A percentile compares a stretch with the other conserved stretches of the same genome.
These are phyloP conservation scores for Eriosoma lanigerum DNA, from an alignment of 1,140 invertebrate genomes.

Conservation along the genomic window DNA sequence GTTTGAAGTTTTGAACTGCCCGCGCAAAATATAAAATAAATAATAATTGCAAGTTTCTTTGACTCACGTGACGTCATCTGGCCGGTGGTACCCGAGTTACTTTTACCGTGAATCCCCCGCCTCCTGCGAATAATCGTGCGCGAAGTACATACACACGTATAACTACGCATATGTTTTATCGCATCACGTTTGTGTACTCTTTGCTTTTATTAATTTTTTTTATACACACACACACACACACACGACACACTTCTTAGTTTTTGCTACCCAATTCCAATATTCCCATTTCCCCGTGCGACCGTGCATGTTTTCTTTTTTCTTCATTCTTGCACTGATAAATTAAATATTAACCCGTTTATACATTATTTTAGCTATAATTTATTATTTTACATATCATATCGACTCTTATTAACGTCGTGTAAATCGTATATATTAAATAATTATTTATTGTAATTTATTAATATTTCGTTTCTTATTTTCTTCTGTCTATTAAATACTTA, in stretches of 20 bases:
- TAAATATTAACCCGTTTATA: constrained; percentile 30
- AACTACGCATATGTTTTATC: constrained; percentile 32
- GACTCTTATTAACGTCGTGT: too few relatives aligned
- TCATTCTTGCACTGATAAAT: constrained; percentile 37
- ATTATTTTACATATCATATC: too few relatives aligned
- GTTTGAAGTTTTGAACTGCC: neutral
- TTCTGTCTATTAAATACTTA: too few relatives aligned
- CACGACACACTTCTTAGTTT: neutral
- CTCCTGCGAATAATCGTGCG: too few relatives aligned
- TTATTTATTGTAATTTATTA: too few relatives aligned
- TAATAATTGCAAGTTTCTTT: neutral
- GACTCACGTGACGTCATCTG: neutral
- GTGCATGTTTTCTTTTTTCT: neutral
- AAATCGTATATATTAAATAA: too few relatives aligned
- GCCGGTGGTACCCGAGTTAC: neutral
- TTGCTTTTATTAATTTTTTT: constrained; percentile 34
- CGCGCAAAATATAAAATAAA: neutral
- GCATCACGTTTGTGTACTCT: constrained; percentile 48
- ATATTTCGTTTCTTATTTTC: too few relatives aligned
- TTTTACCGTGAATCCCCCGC: neutral
- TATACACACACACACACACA: neutral
- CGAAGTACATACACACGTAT: neutral
- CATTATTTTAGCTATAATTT: too few relatives aligned
- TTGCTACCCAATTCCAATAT: neutral
- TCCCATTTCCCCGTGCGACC: neutral